A percentile compares a stretch with the other conserved stretches of the same genome.
These are phyloP conservation scores for Ianthella basta DNA, from an alignment of 37 sponge, comb jelly and placozoan species.

Conservation along the genomic window DNA sequence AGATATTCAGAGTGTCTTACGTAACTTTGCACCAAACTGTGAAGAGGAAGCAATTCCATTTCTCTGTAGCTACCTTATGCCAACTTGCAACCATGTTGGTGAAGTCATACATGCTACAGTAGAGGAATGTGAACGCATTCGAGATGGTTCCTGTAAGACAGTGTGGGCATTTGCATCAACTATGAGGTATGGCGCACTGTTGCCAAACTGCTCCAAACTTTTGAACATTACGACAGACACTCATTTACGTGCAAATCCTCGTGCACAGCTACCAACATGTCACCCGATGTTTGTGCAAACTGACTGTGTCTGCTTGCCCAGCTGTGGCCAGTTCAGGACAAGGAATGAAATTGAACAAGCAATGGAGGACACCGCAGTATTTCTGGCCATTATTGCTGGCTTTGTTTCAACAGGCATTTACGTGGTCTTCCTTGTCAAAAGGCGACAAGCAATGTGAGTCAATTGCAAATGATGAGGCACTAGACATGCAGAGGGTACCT, in stretches of 20 bases:
- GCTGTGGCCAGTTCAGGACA: not conserved
- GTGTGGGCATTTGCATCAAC: not conserved
- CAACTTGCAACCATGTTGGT: not conserved
- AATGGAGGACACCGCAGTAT: not conserved
- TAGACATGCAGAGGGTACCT: no score
- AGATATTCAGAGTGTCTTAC: no score
- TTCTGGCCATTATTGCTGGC: not conserved
- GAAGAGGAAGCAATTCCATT: constrained; percentile 3
- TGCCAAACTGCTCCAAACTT: not conserved
- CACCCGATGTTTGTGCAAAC: not conserved
- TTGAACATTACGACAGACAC: not conserved
- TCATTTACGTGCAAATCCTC: not conserved
- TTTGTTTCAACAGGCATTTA: constrained; percentile 1
- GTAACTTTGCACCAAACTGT: not conserved
- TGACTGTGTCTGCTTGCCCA: constrained; percentile 17
- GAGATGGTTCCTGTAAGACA: not conserved
- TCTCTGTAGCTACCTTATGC: not conserved
- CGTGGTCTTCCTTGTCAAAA: not conserved
- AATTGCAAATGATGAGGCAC: not conserved
- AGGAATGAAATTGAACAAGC: constrained; percentile 9
- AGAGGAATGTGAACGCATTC: not conserved
- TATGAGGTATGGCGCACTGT: not conserved
- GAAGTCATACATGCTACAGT: not conserved
- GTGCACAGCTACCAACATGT: not conserved
- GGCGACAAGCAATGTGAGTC: constrained; percentile 15